Percentiles rank a stretch among this genome's conserved stretches.
These are phyloP conservation scores for Lepidothrix coronata DNA, from an alignment of 2,113 vertebrate species.

Conservation along the genomic window DNA sequence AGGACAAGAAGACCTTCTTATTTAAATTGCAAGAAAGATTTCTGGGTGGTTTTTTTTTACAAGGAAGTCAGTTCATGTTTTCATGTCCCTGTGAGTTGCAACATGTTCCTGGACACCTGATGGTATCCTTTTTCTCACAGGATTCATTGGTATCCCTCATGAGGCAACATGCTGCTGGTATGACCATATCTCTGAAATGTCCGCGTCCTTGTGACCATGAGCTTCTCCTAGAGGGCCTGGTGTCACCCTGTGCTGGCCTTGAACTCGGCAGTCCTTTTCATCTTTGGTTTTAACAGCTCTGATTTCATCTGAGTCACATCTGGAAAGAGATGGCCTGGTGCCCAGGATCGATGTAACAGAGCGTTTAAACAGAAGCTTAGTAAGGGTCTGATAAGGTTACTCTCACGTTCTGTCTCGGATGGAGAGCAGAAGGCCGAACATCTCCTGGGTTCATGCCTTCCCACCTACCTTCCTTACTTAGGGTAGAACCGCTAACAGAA, in stretches of 20 bases:
- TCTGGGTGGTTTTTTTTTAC: background rate
- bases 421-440: background rate
- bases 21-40: background rate
- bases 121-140: background rate
- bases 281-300: background rate
- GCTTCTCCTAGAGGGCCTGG: background rate
- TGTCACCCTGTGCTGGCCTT: background rate
- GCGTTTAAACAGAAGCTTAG: background rate
- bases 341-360: background rate
- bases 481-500: background rate
- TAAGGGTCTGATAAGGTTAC: background rate
- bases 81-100: background rate
- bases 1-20: background rate
- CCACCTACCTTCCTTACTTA: background rate
- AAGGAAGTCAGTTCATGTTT: background rate
- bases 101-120: background rate
- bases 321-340: background rate
- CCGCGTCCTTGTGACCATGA: background rate
- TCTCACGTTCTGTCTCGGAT: background rate
- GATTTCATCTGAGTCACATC: background rate
- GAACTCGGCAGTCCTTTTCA: background rate
- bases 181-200: fast-evolving
- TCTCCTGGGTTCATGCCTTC: background rate
- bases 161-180: background rate
- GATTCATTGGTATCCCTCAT: background rate